These are phyloP conservation scores for Aldabrachelys gigantea DNA, from an alignment of 2,113 vertebrate genomes.

Conservation along the genomic window DNA sequence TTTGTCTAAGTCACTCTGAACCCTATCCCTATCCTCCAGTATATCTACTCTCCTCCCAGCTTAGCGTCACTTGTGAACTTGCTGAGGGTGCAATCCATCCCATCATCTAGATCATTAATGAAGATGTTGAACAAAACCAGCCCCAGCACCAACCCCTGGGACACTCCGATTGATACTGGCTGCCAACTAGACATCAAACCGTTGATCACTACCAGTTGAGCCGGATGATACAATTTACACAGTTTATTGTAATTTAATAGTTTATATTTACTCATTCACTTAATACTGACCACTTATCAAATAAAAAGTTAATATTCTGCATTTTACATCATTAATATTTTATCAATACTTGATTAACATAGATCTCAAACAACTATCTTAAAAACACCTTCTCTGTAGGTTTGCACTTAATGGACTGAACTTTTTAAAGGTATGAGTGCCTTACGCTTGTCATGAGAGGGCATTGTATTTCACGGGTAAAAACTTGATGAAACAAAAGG, in stretches of 20 bases:
- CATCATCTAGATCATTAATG: too few species aligned
- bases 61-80: too few species aligned
- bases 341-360: fast-evolving
- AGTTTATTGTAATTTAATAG: not conserved
- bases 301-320: not conserved
- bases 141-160: too few species aligned
- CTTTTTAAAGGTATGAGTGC: not conserved
- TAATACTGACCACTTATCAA: not conserved
- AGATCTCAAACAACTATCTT: not conserved
- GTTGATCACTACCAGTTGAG: too few species aligned
- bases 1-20: too few species aligned
- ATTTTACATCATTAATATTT: not conserved
- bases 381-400: not conserved
- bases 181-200: too few species aligned
- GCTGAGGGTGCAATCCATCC: too few species aligned
- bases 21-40: too few species aligned
- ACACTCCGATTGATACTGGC: too few species aligned
- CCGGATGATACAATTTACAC: not conserved
- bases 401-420: not conserved
- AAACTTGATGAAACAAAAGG: not conserved
- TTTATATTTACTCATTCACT: not conserved
- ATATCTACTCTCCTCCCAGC: too few species aligned
- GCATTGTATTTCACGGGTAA: not conserved
- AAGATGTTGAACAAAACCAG: too few species aligned
- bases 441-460: not conserved